phyloP scores from a whole-genome alignment of 2,113 vertebrate species.

The Austrofundulus limnaeus region DNA sequence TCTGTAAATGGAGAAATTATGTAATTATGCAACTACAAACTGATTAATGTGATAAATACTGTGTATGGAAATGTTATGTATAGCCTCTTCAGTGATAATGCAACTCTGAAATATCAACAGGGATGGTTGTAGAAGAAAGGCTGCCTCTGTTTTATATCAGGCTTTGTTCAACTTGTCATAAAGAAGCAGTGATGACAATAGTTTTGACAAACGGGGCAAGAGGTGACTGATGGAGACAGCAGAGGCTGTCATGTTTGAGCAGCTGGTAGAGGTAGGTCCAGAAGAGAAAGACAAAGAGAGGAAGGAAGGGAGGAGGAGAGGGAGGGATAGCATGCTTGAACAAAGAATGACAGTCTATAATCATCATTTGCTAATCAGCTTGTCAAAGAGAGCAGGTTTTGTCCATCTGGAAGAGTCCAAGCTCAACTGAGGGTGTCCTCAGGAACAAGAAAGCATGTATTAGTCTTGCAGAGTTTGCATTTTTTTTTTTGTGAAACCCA shows the following conservation, averaged over 20 bases:
- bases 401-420: constrained; percentile 53
- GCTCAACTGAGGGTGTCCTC: constrained; percentile 10
- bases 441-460: constrained; percentile 14
- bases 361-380: constrained; percentile 53
- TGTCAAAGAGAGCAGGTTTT: constrained; percentile 43
- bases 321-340: constrained; percentile 30
- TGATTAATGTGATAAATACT: not conserved
- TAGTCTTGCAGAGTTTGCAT: not conserved
- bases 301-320: constrained; percentile 9
- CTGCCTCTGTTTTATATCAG: constrained; percentile 41
- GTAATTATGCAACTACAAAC: not conserved
- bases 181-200: constrained; percentile 40
- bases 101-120: constrained; percentile 16
- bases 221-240: constrained; percentile 17
- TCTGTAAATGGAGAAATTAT: not conserved
- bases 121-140: constrained; percentile 33
- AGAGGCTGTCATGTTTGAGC: constrained; percentile 61
- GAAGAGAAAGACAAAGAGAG: constrained; percentile 12
- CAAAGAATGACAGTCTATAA: constrained; percentile 30
- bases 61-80: not conserved
- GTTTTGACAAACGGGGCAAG: constrained; percentile 41
- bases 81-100: not conserved
- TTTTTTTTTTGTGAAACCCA: constrained; percentile 38
- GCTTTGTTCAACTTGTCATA: constrained; percentile 13
- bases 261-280: constrained; percentile 54